phyloP scores from a whole-genome alignment of 2,113 vertebrate genomes.

The Phaethornis superciliosus region DNA sequence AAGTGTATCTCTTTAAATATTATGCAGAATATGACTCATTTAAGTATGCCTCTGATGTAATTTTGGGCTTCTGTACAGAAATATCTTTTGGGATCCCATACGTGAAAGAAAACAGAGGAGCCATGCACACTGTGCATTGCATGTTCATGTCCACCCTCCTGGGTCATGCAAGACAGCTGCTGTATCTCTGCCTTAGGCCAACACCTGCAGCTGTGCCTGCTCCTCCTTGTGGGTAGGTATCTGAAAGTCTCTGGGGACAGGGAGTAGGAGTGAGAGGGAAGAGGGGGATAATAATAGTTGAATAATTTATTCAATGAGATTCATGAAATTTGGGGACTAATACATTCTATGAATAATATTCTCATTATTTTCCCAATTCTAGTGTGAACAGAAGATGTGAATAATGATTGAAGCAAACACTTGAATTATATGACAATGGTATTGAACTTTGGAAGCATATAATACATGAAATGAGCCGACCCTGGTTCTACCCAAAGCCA shows the following conservation, averaged over 20 bases:
- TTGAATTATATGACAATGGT: conserved; percentile 23
- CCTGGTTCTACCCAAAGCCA: background rate
- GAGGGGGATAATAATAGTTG: background rate
- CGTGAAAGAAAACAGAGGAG: background rate
- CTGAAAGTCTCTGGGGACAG: background rate
- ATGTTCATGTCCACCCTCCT: background rate
- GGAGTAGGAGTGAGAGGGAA: background rate
- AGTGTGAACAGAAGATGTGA: conserved; percentile 31
- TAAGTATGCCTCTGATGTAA: background rate
- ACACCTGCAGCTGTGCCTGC: background rate
- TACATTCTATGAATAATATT: conserved; percentile 62
- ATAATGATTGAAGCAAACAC: conserved; percentile 49
- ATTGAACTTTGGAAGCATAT: background rate
- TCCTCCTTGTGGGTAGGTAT: background rate
- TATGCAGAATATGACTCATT: background rate
- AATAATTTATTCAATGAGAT: conserved; percentile 59
- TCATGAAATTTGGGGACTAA: conserved; percentile 43
- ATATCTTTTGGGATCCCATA: background rate
- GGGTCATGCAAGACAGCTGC: background rate
- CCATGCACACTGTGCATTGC: accelerated
- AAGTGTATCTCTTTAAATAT: background rate
- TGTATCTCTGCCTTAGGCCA: background rate
- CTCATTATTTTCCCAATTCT: conserved; percentile 44
- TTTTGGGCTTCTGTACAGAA: background rate
- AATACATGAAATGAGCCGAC: background rate